Evolutionary conservation across 2,113 vertebrate genomes (phyloP), one percentile per base, ranked within the genome.

Genomic region (Actenoides lindsayi): DNA sequence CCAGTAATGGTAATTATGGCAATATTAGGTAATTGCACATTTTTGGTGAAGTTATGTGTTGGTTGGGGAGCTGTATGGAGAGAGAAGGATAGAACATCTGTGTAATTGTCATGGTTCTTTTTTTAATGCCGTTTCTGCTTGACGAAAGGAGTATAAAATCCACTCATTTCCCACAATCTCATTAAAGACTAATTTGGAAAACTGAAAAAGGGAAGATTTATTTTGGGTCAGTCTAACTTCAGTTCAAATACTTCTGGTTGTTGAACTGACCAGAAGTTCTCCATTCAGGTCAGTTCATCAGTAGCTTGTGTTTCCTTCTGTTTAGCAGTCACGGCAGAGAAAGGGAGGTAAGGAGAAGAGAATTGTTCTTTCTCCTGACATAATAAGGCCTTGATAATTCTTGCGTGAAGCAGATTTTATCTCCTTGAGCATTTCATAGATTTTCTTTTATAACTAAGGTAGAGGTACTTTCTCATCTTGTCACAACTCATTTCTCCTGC

Each of bases 341-440:
- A 76, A 48, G 30, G 76, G 56, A 20, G 31, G 78, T 80, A 59
- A 51, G 41, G 51, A 37, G 62, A 94, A 93, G 51, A 37, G 62
- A 94, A 93, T 94, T 95, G 73, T 65, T 91, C 48, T 90, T 96
- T 85, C 69, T 93, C 8, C 63, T 96, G 85, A 79, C 84, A 31
- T 94, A 73, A 65, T 92, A 79, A 60, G 53, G 50, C 92, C 91
- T 93, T 93, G 93, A 90, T 94, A 93, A 97, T 97, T 96, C 86
- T 96, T 97, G 73, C 24, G 8, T 96, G 88, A 97, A 96, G 56
- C 80, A 93, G 82, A 81, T 95, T 97, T 94, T 96, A 91, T 96
- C 95, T 93, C 93, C 88, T 93, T 96, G 60, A 97, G 93, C 76
- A 64, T 83, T 97, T 93, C 31, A 89, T 95, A 96, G 96, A 95